These are phyloP conservation scores for Aulostomus chinensis DNA, from an alignment of 2,797 vertebrate species.

Conservation along the genomic window DNA sequence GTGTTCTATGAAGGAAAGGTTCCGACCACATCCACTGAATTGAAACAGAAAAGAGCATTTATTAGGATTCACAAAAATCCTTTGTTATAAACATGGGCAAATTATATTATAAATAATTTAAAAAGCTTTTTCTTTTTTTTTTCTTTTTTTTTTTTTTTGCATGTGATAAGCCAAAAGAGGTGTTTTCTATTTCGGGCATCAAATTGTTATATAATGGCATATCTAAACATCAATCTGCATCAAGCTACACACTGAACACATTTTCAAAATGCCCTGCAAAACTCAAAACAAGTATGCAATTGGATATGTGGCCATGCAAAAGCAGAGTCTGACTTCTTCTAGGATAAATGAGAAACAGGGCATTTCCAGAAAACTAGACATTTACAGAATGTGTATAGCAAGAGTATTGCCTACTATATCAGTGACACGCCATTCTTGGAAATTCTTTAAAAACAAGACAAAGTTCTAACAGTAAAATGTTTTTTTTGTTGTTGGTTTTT, in stretches of 20 bases:
- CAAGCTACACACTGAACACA: conserved; percentile 30
- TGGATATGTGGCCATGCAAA: conserved; percentile 50
- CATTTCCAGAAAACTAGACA: conserved; percentile 21
- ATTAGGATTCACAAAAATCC: conserved; percentile 54
- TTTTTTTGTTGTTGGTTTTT: no score
- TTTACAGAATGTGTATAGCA: conserved; percentile 36
- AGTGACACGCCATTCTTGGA: conserved; percentile 13
- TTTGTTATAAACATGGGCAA: conserved; percentile 53
- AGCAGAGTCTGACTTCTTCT: conserved; percentile 18
- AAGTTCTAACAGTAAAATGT: conserved; percentile 33
- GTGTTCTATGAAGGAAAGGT: background rate
- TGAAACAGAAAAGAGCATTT: conserved; percentile 49
- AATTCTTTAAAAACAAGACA: conserved; percentile 12
- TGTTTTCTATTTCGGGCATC: background rate
- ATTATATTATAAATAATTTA: conserved; percentile 54
- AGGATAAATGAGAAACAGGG: conserved; percentile 3
- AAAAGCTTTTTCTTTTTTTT: conserved; percentile 30
- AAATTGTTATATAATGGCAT: conserved; percentile 36
- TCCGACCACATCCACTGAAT: background rate
- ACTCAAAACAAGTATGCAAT: conserved; percentile 18
- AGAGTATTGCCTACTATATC: conserved; percentile 11
- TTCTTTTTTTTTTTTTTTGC: conserved; percentile 30
- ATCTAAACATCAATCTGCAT: conserved; percentile 43
- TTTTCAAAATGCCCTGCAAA: conserved; percentile 33
- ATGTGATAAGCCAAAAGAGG: conserved; percentile 24